phyloP scores from a whole-genome alignment of 2,888 invertebrate genomes.

The Leptopilina syphax region DNA sequence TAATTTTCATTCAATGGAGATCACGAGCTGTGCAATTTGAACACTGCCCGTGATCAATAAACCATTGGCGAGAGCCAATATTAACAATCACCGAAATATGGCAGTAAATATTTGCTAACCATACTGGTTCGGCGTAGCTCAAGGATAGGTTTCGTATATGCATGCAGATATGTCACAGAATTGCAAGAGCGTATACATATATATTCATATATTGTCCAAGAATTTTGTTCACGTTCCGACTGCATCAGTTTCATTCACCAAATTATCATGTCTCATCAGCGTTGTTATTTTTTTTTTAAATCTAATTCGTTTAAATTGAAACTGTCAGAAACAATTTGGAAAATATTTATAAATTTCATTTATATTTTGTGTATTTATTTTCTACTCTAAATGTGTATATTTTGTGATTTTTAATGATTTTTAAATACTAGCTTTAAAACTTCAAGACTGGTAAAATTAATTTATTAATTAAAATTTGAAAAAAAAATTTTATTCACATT shows the following conservation, averaged over 20 bases:
- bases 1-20: constrained; percentile 22
- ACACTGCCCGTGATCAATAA: constrained; percentile 14
- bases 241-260: constrained; percentile 42
- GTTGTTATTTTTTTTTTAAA: not conserved
- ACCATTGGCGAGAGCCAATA: constrained; percentile 46
- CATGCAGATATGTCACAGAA: constrained; percentile 14
- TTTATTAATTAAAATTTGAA: too few relatives aligned
- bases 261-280: constrained; percentile 15
- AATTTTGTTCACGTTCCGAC: constrained; percentile 38
- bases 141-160: not conserved
- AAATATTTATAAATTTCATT: too few relatives aligned
- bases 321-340: not conserved
- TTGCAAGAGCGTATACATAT: constrained; percentile 36
- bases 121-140: constrained; percentile 6
- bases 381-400: too few relatives aligned
- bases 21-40: constrained; percentile 11
- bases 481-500: too few relatives aligned
- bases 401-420: not conserved
- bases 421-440: not conserved
- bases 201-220: constrained; percentile 5
- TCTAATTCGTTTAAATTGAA: not conserved
- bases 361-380: too few relatives aligned
- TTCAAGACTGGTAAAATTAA: too few relatives aligned
- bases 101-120: constrained; percentile 49
- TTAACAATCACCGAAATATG: constrained; percentile 51